Evolutionary conservation across 1,140 invertebrate species (phyloP).

Genomic region (Trichoplusia ni): DNA sequence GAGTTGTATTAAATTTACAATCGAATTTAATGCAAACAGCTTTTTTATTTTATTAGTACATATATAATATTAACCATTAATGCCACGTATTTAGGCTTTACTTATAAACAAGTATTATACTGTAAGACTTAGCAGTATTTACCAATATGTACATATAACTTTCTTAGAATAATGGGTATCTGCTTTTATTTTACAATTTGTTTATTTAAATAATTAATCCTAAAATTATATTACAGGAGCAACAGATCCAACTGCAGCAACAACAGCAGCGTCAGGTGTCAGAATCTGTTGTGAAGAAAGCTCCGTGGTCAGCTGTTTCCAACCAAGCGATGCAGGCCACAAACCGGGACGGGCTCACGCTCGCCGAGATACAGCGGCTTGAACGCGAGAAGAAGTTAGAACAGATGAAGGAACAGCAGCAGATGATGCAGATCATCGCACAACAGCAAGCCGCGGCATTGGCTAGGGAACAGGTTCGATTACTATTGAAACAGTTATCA

Average conservation of each 20-base stretch:
- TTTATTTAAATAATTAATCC: background rate
- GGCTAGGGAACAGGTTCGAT: constrained; percentile 66
- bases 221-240: constrained; percentile 20
- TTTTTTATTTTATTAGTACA: no score
- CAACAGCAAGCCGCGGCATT: constrained; percentile 66
- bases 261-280: constrained; percentile 48
- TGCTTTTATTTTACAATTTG: background rate
- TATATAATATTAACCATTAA: no score
- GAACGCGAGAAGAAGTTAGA: constrained; percentile 86
- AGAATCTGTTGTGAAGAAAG: constrained; percentile 56
- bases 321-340: constrained; percentile 41
- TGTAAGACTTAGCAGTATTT: no score
- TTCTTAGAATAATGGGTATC: no score
- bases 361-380: constrained; percentile 86
- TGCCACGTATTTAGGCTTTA: no score
- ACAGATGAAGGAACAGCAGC: constrained; percentile 77
- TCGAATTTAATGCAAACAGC: no score
- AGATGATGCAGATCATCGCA: constrained; percentile 77
- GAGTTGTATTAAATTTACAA: no score
- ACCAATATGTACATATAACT: no score
- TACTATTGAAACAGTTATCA: no score
- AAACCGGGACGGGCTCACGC: constrained; percentile 76
- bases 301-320: constrained; percentile 61
- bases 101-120: no score
- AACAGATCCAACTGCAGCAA: constrained; percentile 33